These are phyloP conservation scores for Lymantria dispar DNA, from an alignment of 2,888 invertebrate species.

Conservation along the genomic window DNA sequence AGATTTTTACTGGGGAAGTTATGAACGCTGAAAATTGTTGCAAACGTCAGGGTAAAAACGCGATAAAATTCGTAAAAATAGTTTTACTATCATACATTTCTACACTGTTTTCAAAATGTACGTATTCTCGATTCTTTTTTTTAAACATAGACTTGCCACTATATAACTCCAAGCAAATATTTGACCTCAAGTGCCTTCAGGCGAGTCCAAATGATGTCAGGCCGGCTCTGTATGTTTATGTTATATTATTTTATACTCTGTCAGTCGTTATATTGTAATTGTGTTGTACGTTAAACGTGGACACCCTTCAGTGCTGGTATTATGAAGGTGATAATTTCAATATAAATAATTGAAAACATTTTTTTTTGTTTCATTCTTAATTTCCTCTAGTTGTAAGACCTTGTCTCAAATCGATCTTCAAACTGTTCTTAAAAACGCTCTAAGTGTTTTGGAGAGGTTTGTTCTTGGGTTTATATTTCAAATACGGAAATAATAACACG, in stretches of 20 bases:
- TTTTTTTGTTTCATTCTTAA: slow-evolving; percentile 40
- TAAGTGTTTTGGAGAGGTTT: no score
- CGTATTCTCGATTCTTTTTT: no score
- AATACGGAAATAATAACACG: no score
- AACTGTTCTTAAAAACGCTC: no score
- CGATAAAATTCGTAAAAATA: no score
- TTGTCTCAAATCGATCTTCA: no score
- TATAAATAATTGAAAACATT: slow-evolving; percentile 68
- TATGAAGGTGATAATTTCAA: slow-evolving; percentile 79
- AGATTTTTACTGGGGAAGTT: no score
- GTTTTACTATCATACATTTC: no score
- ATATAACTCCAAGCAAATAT: slow-evolving; percentile 55
- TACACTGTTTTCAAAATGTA: no score
- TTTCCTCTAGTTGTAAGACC: slow-evolving; percentile 1
- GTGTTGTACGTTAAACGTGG: slow-evolving; percentile 79
- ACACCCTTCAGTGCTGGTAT: slow-evolving; percentile 75
- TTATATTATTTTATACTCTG: slow-evolving; percentile 42
- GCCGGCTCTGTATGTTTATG: slow-evolving; percentile 48
- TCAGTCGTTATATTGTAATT: slow-evolving; percentile 63
- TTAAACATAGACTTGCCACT: slow-evolving; percentile 53
- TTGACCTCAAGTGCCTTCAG: slow-evolving; percentile 77
- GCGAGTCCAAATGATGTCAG: slow-evolving; percentile 62
- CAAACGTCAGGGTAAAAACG: no score
- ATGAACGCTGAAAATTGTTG: no score
- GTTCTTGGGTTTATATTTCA: no score